Evolutionary conservation across 2,113 vertebrate species (phyloP).

Genomic region (Trochalopteron elliotii): DNA sequence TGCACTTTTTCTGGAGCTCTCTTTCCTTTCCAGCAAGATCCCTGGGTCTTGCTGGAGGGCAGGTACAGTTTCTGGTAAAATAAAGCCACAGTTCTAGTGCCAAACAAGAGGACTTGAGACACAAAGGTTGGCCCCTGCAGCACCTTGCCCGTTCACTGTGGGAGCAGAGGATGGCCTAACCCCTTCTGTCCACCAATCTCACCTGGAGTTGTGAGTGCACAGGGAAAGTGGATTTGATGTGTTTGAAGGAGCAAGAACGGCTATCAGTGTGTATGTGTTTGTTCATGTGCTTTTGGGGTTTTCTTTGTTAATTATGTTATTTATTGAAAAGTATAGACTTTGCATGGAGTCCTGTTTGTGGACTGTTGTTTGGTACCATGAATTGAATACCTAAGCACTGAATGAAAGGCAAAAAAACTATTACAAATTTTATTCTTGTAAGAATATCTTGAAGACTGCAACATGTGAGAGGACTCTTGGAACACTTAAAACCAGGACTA

Average conservation of each 20-base stretch:
- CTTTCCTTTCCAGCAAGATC: neutral
- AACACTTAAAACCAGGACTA: neutral
- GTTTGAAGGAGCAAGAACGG: neutral
- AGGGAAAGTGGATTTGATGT: neutral
- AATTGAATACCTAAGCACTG: neutral
- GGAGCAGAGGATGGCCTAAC: neutral
- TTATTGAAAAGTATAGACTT: neutral
- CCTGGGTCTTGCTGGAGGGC: neutral
- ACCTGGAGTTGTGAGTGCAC: neutral
- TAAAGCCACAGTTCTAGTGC: neutral
- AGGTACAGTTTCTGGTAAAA: neutral
- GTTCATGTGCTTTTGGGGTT: neutral
- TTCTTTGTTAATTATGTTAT: neutral
- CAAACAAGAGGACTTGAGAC: neutral
- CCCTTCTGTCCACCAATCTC: neutral
- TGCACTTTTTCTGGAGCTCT: neutral
- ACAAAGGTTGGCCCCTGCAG: neutral
- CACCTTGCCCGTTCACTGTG: neutral
- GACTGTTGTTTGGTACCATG: neutral
- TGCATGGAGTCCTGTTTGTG: neutral
- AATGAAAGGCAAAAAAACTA: neutral
- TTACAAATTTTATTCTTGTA: neutral
- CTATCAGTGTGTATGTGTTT: accelerated
- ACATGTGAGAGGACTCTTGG: neutral
- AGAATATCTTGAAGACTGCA: neutral